Evolutionary conservation across 1,140 invertebrate species (phyloP).

Genomic region (Heliconius hewitsoni): DNA sequence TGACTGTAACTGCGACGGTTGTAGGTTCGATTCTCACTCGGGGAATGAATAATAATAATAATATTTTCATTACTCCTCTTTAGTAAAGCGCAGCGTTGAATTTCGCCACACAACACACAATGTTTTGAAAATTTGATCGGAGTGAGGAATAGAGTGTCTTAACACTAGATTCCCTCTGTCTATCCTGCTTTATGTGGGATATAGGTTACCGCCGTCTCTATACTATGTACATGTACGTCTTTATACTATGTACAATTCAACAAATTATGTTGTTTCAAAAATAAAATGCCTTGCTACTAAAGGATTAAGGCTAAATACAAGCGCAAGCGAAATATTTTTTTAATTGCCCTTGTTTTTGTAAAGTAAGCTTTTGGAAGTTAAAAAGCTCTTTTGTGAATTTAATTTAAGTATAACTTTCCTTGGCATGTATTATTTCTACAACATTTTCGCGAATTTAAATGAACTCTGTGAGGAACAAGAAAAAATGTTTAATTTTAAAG

Average conservation of each 20-base stretch:
- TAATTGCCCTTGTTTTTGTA: neutral
- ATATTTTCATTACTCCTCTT: too few species aligned
- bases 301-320: neutral
- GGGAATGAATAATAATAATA: too few species aligned
- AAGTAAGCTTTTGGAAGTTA: neutral
- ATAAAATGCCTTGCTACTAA: neutral
- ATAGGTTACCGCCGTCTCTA: too few species aligned
- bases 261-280: slow-evolving; percentile 1
- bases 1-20: too few species aligned
- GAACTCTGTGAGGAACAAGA: neutral
- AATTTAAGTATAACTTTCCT: neutral
- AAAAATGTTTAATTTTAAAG: neutral
- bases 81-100: too few species aligned
- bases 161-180: too few species aligned
- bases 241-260: neutral
- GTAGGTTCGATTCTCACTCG: too few species aligned
- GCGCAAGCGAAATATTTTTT: neutral
- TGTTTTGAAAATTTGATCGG: too few species aligned
- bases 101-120: too few species aligned
- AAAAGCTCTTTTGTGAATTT: slow-evolving; percentile 2
- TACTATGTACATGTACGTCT: too few species aligned
- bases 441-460: neutral
- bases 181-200: too few species aligned
- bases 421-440: neutral
- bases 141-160: too few species aligned